A percentile compares a stretch with the other conserved stretches of the same genome.
These are phyloP conservation scores for Drosophila lacicola DNA, from an alignment of 2,888 invertebrate genomes.

Conservation along the genomic window DNA sequence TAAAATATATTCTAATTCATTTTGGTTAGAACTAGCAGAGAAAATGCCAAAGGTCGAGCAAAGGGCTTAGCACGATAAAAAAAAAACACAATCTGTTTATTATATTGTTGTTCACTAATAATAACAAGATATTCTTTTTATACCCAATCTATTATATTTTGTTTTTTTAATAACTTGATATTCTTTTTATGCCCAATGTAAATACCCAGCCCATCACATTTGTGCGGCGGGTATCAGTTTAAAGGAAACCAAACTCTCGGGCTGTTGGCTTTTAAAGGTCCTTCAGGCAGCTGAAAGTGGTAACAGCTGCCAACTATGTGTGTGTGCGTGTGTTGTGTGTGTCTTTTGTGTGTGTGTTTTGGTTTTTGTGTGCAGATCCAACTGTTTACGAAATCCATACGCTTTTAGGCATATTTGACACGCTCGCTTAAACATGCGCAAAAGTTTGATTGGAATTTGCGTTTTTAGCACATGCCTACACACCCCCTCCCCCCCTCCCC, in stretches of 20 bases:
- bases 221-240: not conserved
- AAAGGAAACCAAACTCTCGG: not conserved
- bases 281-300: slow-evolving; percentile 4
- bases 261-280: slow-evolving; percentile 1
- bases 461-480: not conserved
- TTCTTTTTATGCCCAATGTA: not conserved
- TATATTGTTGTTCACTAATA: too few relatives aligned
- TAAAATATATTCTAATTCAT: slow-evolving; percentile 40
- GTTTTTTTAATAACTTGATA: not conserved
- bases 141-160: too few relatives aligned
- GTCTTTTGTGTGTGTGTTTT: slow-evolving; percentile 1
- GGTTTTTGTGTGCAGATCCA: not conserved
- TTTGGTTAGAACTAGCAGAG: not conserved
- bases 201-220: not conserved
- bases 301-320: slow-evolving; percentile 29
- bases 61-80: too few relatives aligned
- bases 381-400: slow-evolving; percentile 7
- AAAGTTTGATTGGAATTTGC: slow-evolving; percentile 49
- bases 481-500: not conserved
- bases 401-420: slow-evolving; percentile 20
- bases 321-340: not conserved
- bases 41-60: not conserved
- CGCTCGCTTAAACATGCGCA: slow-evolving; percentile 14
- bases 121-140: too few relatives aligned
- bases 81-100: too few relatives aligned